Conservation (phyloP, 2,888 invertebrate genomes). For the Tenthredo distinguenda region DNA sequence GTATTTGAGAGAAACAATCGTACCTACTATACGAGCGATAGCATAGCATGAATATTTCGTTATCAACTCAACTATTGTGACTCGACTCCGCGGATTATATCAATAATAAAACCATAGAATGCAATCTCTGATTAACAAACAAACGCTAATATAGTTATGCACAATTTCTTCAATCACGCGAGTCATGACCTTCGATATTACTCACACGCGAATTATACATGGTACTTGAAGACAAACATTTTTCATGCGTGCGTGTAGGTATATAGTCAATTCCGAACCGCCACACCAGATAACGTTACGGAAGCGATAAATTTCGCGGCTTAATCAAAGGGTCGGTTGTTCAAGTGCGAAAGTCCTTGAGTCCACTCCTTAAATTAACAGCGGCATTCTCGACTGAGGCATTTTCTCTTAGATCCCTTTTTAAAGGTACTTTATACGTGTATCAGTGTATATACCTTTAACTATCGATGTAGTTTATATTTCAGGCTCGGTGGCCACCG, state of each 20-base stretch:
- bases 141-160: neutral
- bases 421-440: neutral
- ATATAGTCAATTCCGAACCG: neutral
- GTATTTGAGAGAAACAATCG: neutral
- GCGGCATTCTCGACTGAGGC: neutral
- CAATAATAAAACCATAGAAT: neutral
- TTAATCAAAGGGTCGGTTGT: constrained; percentile 21
- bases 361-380: constrained; percentile 9
- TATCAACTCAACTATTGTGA: neutral
- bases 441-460: neutral
- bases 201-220: neutral
- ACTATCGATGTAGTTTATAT: neutral
- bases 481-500: neutral
- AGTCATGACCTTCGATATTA: neutral
- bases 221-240: neutral
- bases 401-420: constrained; percentile 22
- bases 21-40: neutral
- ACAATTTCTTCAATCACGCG: constrained; percentile 2
- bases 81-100: neutral
- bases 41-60: neutral
- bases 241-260: neutral
- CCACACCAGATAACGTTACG: constrained; percentile 7
- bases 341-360: constrained; percentile 37
- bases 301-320: constrained; percentile 32
- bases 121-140: neutral